A percentile compares a stretch with the other conserved stretches of the same genome.
Conservation (phyloP, 2,113 vertebrate species). For the Grammomys surdaster region DNA sequence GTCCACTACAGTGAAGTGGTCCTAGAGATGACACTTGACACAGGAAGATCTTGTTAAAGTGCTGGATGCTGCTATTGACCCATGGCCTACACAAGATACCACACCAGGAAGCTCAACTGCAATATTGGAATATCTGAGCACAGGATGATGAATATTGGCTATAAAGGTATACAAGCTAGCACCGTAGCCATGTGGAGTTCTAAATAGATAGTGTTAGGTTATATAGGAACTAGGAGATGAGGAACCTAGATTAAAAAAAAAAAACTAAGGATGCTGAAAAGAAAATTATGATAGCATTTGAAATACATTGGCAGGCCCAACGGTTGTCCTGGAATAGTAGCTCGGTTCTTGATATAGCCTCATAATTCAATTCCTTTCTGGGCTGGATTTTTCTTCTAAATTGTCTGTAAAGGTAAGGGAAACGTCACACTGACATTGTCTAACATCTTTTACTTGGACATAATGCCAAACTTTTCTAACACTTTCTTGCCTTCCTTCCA, state of each 20-base stretch:
- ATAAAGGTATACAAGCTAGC: background rate
- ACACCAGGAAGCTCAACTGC: background rate
- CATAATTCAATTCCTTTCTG: background rate
- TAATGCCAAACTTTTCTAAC: background rate
- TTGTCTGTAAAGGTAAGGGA: background rate
- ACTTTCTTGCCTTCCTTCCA: background rate
- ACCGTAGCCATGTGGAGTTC: rapidly evolving
- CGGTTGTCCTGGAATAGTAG: background rate
- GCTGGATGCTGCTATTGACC: background rate
- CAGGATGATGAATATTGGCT: background rate
- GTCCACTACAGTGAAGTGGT: background rate
- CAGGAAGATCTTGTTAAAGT: background rate
- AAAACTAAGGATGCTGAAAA: background rate
- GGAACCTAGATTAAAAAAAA: background rate
- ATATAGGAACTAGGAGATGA: rapidly evolving
- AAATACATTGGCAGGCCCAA: background rate
- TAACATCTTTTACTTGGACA: background rate
- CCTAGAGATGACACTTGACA: background rate
- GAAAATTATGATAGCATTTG: too few species aligned
- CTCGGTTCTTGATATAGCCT: background rate
- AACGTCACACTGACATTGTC: background rate
- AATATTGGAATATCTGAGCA: background rate
- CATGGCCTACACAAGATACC: rapidly evolving
- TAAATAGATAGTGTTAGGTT: background rate
- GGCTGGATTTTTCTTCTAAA: background rate